These are phyloP conservation scores for Cylindroiulus punctatus DNA, from an alignment of 2,888 invertebrate species.

Conservation along the genomic window DNA sequence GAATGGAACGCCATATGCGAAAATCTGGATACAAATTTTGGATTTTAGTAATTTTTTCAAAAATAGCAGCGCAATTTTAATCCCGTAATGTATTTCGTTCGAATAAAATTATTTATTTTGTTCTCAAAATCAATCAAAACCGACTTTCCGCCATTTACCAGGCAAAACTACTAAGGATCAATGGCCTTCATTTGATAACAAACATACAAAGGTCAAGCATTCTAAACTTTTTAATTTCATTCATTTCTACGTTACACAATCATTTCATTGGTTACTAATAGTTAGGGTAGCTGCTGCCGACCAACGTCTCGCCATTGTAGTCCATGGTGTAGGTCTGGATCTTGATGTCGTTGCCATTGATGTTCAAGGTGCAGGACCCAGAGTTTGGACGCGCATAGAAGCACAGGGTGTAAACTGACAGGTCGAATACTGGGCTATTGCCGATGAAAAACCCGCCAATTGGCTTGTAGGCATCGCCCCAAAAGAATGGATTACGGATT, in stretches of 20 bases:
- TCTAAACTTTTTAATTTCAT: too few species aligned
- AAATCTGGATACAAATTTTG: too few species aligned
- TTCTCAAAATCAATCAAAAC: too few species aligned
- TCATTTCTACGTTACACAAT: neutral
- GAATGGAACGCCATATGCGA: too few species aligned
- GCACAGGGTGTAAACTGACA: constrained; percentile 67
- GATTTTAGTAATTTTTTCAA: too few species aligned
- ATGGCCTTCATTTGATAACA: too few species aligned
- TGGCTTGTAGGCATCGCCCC: constrained; percentile 53
- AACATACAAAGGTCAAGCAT: too few species aligned
- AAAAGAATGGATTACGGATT: constrained; percentile 54
- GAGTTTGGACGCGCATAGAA: constrained; percentile 64
- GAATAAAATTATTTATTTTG: too few species aligned
- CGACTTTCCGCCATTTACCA: too few species aligned
- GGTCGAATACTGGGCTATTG: constrained; percentile 66
- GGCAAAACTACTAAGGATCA: too few species aligned
- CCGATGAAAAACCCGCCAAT: constrained; percentile 55
- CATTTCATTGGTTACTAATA: constrained; percentile 1
- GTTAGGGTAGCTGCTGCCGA: constrained; percentile 52
- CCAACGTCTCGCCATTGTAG: constrained; percentile 14
- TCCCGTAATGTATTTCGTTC: too few species aligned
- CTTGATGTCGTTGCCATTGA: constrained; percentile 60
- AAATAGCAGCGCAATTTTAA: too few species aligned
- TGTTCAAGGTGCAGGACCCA: constrained; percentile 60
- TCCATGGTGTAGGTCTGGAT: constrained; percentile 61